Evolutionary conservation across 1,140 invertebrate genomes (phyloP).

Genomic region (Orussus abietinus): DNA sequence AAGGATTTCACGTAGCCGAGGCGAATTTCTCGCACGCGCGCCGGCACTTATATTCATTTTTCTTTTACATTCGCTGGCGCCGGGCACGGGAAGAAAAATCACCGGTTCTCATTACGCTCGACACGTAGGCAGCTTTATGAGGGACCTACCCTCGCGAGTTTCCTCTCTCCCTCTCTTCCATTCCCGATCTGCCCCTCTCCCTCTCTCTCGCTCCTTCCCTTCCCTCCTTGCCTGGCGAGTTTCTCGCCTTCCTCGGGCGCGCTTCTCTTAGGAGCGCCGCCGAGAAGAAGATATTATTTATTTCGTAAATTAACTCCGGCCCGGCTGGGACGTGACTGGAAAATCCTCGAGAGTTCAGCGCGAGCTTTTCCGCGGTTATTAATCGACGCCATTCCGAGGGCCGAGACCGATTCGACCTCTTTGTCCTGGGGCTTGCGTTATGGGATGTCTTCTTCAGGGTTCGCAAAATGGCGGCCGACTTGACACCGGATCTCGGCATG

Average conservation of each 20-base stretch:
- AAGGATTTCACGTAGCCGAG: not conserved
- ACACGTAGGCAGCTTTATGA: slow-evolving; percentile 56
- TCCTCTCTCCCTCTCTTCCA: slow-evolving; percentile 22
- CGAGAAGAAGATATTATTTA: slow-evolving; percentile 54
- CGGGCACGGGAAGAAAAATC: slow-evolving; percentile 47
- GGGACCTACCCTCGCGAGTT: no score
- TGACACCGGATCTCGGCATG: no score
- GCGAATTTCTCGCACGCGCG: slow-evolving; percentile 17
- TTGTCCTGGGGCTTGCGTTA: no score
- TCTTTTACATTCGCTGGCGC: slow-evolving; percentile 39
- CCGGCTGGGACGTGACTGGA: slow-evolving; percentile 42
- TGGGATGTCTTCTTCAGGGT: no score
- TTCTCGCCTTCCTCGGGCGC: not conserved
- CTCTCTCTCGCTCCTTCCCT: slow-evolving; percentile 9
- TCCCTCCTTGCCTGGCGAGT: slow-evolving; percentile 9
- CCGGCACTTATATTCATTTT: slow-evolving; percentile 38
- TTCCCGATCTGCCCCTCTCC: slow-evolving; percentile 18
- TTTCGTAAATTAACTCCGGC: slow-evolving; percentile 54
- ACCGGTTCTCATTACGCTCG: slow-evolving; percentile 54
- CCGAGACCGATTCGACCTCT: slow-evolving; percentile 33
- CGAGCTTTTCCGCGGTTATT: slow-evolving; percentile 42
- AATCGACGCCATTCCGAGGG: slow-evolving; percentile 32
- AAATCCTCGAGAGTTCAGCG: slow-evolving; percentile 36
- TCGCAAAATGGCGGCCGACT: no score
- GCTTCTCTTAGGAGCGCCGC: slow-evolving; percentile 16